Evolutionary conservation across 2,797 vertebrate species (phyloP), one percentile per base, ranked within the genome.

Genomic region (Todus mexicanus): DNA sequence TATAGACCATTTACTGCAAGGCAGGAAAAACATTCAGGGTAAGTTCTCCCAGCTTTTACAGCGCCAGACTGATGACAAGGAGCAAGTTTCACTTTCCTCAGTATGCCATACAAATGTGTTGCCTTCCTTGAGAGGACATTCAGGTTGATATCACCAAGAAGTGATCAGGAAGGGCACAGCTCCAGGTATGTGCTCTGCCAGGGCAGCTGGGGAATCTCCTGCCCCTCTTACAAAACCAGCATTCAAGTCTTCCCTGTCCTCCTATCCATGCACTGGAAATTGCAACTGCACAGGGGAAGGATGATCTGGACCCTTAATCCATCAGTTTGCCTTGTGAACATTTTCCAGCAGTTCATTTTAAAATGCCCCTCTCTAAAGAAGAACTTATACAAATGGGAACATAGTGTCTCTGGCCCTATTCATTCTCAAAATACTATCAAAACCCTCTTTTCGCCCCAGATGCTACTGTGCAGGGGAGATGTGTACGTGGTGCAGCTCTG

Each of bases 391-490:
- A 80, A 69, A 42, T 11, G 6, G n/a, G n/a, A 85, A 83, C 38
- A 25, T 5, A 8, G 23, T 5, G 5, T 33, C 38, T 48, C 27
- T 40, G 59, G 23, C 38, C 42, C 56, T 45, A 47, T 10, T 26
- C 29, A 23, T 8, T 79, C 59, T 27, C 56, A 66, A 54, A 80
- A 53, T 6, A 21, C 11, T 33, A 10, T 2, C 6, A 10, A 63
- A 84, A 45, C 1, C 5, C 15, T 13, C 16, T 76, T 76, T 63
- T 25, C 31, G 40, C 37, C 42, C 20, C 57, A 65, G 53, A 47
- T 2, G 0, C 38, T 72, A 12, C 1, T 3, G 11, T 1, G 1
- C 3, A 27, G 18, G 10, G 7, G 13, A 65, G 33, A 27, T 23
- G 4, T 4, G 3, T 8, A 6, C 40, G 27, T 1, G 3, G 53